A percentile compares a stretch with the other conserved stretches of the same genome.
Conservation (phyloP, 1,140 invertebrate genomes). For the Elymnias hypermnestra region DNA sequence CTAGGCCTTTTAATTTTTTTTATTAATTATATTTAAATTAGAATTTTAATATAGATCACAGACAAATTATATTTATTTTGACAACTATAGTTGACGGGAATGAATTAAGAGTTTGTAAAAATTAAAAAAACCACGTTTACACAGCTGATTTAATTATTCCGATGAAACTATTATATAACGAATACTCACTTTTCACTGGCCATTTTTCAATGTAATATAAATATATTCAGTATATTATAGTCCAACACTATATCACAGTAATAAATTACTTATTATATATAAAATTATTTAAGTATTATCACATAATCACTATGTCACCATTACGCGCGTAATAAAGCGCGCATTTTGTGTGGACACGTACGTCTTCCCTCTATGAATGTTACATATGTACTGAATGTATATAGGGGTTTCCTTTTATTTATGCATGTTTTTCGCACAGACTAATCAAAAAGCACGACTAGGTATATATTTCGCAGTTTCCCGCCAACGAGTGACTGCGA, state of each 20-base stretch:
- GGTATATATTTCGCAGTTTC: too few relatives aligned
- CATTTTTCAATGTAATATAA: slow-evolving; percentile 27
- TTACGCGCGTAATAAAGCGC: slow-evolving; percentile 6
- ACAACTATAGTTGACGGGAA: too few relatives aligned
- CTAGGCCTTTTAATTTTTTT: too few relatives aligned
- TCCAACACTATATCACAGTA: slow-evolving; percentile 47
- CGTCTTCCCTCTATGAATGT: slow-evolving; percentile 19
- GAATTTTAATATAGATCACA: too few relatives aligned
- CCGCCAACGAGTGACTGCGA: too few relatives aligned
- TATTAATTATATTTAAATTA: too few relatives aligned
- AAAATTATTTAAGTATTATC: slow-evolving; percentile 27
- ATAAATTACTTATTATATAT: slow-evolving; percentile 14
- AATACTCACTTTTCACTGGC: slow-evolving; percentile 53
- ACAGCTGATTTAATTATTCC: too few relatives aligned
- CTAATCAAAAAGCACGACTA: slow-evolving; percentile 2
- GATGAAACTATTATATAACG: too few relatives aligned
- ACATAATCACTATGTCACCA: slow-evolving; percentile 27
- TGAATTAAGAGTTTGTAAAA: too few relatives aligned
- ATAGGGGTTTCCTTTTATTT: slow-evolving; percentile 26
- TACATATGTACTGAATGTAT: slow-evolving; percentile 28
- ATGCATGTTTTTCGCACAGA: slow-evolving; percentile 24
- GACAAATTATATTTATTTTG: too few relatives aligned
- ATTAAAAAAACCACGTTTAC: too few relatives aligned
- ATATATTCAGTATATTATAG: slow-evolving; percentile 15
- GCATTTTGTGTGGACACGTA: slow-evolving; percentile 6